Evolutionary conservation across 2,888 invertebrate species (phyloP).

Genomic region (Tetragnatha montana): DNA sequence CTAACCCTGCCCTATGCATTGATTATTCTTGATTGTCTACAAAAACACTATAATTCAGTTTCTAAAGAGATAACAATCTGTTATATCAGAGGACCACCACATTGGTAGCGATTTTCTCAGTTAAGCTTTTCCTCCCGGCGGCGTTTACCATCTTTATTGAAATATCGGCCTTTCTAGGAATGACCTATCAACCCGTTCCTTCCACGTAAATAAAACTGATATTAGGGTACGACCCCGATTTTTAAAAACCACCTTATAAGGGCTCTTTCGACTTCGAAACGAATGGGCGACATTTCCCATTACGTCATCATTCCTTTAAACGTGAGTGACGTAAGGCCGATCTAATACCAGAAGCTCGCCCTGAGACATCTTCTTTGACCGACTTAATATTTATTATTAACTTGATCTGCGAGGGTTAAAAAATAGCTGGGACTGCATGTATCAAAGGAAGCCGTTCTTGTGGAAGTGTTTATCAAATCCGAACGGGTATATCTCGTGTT

Average conservation of each 20-base stretch:
- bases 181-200: not conserved
- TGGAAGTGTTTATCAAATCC: not conserved
- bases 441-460: not conserved
- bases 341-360: constrained; percentile 15
- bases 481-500: too few species aligned
- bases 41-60: too few species aligned
- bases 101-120: not conserved
- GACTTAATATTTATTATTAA: constrained; percentile 39
- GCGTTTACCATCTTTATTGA: not conserved
- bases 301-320: constrained; percentile 26
- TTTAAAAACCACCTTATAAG: constrained; percentile 40
- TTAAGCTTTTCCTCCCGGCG: not conserved
- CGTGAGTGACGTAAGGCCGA: not conserved
- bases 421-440: constrained; percentile 7
- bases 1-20: too few species aligned
- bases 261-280: constrained; percentile 20
- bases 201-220: constrained; percentile 5
- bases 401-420: constrained; percentile 15
- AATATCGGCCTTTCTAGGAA: not conserved
- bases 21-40: too few species aligned
- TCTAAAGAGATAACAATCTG: too few species aligned
- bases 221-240: constrained; percentile 6
- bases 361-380: constrained; percentile 34
- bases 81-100: too few species aligned
- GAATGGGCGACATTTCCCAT: constrained; percentile 17